A percentile compares a stretch with the other conserved stretches of the same genome.
These are phyloP conservation scores for Stegophylla sp. DNA, from an alignment of 2,888 invertebrate species.

Conservation along the genomic window DNA sequence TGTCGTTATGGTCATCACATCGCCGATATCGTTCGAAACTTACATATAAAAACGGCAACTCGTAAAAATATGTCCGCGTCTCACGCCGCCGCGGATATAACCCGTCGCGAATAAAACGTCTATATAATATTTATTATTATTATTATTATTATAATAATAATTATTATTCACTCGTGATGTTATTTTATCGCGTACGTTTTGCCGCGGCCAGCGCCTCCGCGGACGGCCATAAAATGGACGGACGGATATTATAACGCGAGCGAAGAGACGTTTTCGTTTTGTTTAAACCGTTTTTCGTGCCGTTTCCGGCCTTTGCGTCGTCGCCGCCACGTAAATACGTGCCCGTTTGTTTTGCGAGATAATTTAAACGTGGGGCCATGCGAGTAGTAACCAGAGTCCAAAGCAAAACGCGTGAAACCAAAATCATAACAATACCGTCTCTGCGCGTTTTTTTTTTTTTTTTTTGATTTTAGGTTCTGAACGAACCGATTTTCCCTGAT, in stretches of 20 bases:
- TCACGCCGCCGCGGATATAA: not conserved
- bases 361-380: not conserved
- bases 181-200: constrained; percentile 15
- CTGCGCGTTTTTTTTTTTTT: not conserved
- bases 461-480: no score
- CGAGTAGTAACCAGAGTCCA: no score
- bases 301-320: not conserved
- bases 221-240: constrained; percentile 22
- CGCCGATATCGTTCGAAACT: not conserved
- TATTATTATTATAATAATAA: not conserved
- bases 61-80: not conserved
- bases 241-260: constrained; percentile 3
- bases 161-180: constrained; percentile 15
- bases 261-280: constrained; percentile 31
- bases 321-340: not conserved
- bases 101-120: constrained; percentile 10
- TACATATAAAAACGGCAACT: not conserved
- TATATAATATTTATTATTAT: constrained; percentile 1
- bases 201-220: no score
- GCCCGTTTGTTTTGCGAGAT: constrained; percentile 18
- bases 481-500: no score
- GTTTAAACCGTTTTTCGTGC: constrained; percentile 10
- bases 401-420: not conserved
- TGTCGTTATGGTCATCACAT: not conserved
- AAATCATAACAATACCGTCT: not conserved